These are phyloP conservation scores for Psammodynastes pulverulentus DNA, from an alignment of 2,113 vertebrate species.

Conservation along the genomic window DNA sequence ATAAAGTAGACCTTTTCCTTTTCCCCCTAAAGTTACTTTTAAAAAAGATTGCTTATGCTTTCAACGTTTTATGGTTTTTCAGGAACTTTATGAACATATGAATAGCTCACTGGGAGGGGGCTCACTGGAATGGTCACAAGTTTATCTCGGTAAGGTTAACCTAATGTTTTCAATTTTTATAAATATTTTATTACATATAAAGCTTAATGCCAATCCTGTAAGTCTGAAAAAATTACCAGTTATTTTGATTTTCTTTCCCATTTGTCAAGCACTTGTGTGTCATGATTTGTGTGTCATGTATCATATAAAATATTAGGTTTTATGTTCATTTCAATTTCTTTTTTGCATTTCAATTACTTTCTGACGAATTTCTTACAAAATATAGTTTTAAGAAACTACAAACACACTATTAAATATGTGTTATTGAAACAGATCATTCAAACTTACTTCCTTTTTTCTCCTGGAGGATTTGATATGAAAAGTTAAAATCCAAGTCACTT, in stretches of 20 bases:
- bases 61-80: slow-evolving; percentile 16
- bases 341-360: slow-evolving; percentile 1
- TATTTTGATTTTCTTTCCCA: slow-evolving; percentile 5
- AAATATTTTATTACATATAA: slow-evolving; percentile 11
- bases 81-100: slow-evolving; percentile 99
- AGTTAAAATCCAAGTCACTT: neutral
- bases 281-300: neutral
- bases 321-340: slow-evolving; percentile 3
- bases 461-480: neutral
- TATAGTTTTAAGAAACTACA: neutral
- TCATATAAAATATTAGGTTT: neutral
- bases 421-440: neutral
- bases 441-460: neutral
- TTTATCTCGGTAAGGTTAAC: slow-evolving; percentile 84
- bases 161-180: neutral
- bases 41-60: neutral
- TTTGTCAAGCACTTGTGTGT: slow-evolving; percentile 27
- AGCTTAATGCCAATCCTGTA: slow-evolving; percentile 10
- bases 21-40: neutral
- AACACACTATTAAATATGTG: neutral
- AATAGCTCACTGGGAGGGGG: slow-evolving; percentile 86
- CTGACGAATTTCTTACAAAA: neutral
- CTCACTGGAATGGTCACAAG: slow-evolving; percentile 86
- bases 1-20: slow-evolving; percentile 17
- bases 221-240: neutral